These are phyloP conservation scores for Augochlorella aurata DNA, from an alignment of 2,888 invertebrate genomes.

Conservation along the genomic window DNA sequence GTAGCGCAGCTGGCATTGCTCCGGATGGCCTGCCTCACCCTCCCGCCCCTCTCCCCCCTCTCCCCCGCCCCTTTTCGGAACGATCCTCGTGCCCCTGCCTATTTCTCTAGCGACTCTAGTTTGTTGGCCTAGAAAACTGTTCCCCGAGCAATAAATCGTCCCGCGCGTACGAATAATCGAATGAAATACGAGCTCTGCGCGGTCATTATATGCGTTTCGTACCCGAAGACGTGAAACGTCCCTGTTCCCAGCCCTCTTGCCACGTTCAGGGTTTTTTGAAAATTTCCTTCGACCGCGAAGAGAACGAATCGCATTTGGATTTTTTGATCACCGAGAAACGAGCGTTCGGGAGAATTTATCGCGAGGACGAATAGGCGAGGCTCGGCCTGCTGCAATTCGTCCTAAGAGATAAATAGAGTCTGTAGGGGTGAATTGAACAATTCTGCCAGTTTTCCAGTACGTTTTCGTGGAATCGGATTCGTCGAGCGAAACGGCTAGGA, in stretches of 20 bases:
- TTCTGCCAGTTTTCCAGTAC: neutral
- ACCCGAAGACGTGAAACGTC: neutral
- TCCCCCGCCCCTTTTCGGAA: conserved; percentile 53
- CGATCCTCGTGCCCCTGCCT: conserved; percentile 57
- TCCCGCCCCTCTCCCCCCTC: conserved; percentile 41
- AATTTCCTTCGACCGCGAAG: neutral
- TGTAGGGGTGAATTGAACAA: neutral
- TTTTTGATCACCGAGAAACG: conserved; percentile 21
- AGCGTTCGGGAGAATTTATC: conserved; percentile 20
- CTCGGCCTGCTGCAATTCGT: conserved; percentile 11
- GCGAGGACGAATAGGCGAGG: neutral
- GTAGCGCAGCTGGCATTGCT: conserved; percentile 78
- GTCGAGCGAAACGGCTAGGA: neutral
- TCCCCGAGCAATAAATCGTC: conserved; percentile 61
- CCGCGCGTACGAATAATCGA: conserved; percentile 54
- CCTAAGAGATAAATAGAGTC: neutral
- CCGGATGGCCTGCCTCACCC: conserved; percentile 49
- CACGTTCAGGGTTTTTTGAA: neutral
- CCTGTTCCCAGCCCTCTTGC: neutral
- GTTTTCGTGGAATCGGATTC: neutral
- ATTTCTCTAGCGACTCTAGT: conserved; percentile 65
- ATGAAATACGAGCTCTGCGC: conserved; percentile 55
- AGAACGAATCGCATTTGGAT: conserved; percentile 6
- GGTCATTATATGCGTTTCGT: conserved; percentile 51
- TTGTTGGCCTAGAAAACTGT: conserved; percentile 70